Conservation (phyloP, 2,888 invertebrate genomes). For the Nemoura dubitans region DNA sequence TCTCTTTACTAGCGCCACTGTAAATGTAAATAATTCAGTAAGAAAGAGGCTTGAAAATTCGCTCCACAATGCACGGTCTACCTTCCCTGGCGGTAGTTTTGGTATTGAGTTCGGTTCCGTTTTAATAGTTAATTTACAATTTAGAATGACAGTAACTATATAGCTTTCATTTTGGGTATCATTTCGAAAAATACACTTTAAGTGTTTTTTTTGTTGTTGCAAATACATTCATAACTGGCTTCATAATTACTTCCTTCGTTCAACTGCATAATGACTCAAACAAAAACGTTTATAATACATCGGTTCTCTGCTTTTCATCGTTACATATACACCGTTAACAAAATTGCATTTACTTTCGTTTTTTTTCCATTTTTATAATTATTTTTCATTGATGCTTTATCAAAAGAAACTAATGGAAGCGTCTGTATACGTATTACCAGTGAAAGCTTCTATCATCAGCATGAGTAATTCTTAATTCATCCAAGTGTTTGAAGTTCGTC, state of each 20-base stretch:
- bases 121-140: background rate
- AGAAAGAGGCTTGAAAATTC: background rate
- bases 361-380: background rate
- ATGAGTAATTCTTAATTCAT: constrained; percentile 30
- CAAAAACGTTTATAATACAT: background rate
- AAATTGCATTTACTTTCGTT: background rate
- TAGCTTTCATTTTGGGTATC: too few relatives aligned
- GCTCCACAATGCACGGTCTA: background rate
- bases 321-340: background rate
- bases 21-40: background rate
- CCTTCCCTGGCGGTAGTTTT: background rate
- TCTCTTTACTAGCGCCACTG: background rate
- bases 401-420: constrained; percentile 12
- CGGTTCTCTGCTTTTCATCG: background rate
- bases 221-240: background rate
- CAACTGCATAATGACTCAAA: background rate
- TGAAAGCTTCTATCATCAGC: background rate
- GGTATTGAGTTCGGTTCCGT: background rate
- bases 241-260: background rate
- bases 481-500: constrained; percentile 29
- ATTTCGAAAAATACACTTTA: too few relatives aligned
- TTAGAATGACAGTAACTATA: background rate
- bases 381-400: constrained; percentile 12
- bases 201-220: too few relatives aligned
- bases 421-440: background rate